A percentile compares a stretch with the other conserved stretches of the same genome.
Conservation (phyloP, 1,140 invertebrate species). For the Dryas iulia region DNA sequence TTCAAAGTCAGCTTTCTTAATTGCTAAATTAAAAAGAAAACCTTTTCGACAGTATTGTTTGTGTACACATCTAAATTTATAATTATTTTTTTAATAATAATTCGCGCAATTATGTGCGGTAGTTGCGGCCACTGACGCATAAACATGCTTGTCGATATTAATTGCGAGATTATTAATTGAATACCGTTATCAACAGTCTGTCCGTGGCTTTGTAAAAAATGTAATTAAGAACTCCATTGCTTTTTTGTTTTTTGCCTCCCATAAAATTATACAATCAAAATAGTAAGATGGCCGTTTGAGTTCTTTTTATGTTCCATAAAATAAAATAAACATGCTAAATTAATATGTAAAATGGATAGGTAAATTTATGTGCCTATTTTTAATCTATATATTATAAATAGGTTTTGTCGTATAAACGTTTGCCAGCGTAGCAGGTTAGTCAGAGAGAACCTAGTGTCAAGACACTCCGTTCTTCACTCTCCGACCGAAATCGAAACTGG, state of each 20-base stretch:
- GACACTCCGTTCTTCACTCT: no score
- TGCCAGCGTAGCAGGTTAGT: no score
- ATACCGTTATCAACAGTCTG: conserved; percentile 18
- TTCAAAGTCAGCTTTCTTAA: not conserved
- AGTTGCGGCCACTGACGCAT: conserved; percentile 30
- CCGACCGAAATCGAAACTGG: no score
- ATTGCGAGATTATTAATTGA: conserved; percentile 47
- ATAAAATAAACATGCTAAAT: not conserved
- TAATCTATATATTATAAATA: no score
- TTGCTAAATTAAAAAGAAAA: not conserved
- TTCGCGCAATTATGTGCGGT: not conserved
- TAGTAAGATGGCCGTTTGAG: not conserved
- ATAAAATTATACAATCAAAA: not conserved
- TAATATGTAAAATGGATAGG: not conserved
- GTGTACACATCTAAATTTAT: not conserved
- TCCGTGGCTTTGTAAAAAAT: conserved; percentile 24
- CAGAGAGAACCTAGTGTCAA: no score
- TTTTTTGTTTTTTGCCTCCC: not conserved
- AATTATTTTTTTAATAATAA: not conserved
- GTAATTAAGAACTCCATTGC: conserved; percentile 28
- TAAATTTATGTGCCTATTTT: not conserved
- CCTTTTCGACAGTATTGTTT: not conserved
- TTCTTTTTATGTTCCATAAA: not conserved
- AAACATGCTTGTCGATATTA: conserved; percentile 47
- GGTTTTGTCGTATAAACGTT: no score